These are phyloP conservation scores for Theretra japonica DNA, from an alignment of 2,888 invertebrate genomes.

Conservation along the genomic window DNA sequence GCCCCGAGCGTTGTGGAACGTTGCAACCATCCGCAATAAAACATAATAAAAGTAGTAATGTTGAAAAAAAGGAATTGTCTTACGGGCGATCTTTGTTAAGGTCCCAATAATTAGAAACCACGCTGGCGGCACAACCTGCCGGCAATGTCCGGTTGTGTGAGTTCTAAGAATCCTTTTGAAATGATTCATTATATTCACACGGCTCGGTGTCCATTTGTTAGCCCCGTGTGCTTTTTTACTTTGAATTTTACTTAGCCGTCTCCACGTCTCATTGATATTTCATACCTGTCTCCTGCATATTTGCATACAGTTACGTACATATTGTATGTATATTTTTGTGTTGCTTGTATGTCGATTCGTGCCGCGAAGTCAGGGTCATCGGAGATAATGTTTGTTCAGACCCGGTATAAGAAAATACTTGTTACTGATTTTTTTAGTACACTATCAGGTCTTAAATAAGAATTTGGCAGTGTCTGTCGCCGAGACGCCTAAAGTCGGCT, in stretches of 20 bases:
- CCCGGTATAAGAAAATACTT: conserved; percentile 7
- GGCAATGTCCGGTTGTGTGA: conserved; percentile 41
- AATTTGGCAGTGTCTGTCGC: conserved; percentile 1
- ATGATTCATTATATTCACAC: conserved; percentile 69
- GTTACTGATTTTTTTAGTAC: not conserved
- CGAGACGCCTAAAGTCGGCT: not conserved
- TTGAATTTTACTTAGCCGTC: conserved; percentile 52
- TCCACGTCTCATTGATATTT: conserved; percentile 47
- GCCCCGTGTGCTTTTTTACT: conserved; percentile 57
- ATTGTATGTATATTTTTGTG: conserved; percentile 35
- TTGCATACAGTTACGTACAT: conserved; percentile 40
- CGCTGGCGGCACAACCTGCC: conserved; percentile 31
- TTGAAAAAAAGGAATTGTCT: conserved; percentile 36
- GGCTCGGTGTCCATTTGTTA: conserved; percentile 49
- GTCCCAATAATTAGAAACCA: conserved; percentile 21
- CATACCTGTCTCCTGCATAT: conserved; percentile 40
- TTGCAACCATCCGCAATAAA: not conserved
- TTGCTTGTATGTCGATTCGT: conserved; percentile 34
- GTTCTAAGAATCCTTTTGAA: conserved; percentile 59
- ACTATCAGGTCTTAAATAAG: not conserved
- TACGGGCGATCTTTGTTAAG: conserved; percentile 17
- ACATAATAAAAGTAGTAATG: conserved; percentile 27
- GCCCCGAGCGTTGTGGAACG: not conserved
- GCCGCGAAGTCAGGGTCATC: conserved; percentile 36
- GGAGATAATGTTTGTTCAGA: conserved; percentile 30